Evolutionary conservation across 2,888 invertebrate species (phyloP), one percentile per base, ranked within the genome.

Genomic region (Sarcophaga rosellei): DNA sequence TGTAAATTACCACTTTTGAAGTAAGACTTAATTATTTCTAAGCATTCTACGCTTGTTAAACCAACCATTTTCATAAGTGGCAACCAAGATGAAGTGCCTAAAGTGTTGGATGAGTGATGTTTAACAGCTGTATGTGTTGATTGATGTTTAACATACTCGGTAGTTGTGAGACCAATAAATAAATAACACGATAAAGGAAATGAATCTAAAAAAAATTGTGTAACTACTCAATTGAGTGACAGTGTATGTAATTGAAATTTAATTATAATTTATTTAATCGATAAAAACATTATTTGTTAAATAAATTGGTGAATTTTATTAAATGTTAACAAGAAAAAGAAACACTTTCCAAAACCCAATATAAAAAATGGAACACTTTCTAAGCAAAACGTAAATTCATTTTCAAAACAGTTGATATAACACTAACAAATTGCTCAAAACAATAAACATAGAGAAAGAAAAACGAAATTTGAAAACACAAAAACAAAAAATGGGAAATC

Each of bases 341-440:
- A 45, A 61, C 59, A 69, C 45, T 77, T 44, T 47, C 25, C 11
- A 44, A 66, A 66, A n/a, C 21, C 57, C 20, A 53, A 66, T 47
- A 35, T 35, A 23, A 66, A 73, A 72, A 44, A 4, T 65, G 3
- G 1, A 45, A 61, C 59, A 69, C 2, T 8, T 35, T 35, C 8
- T 8, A 35, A 35, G 8, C 1, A 35, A 73, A 79, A 72, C n/a
- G 17, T 4, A 35, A 59, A 45, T 65, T 65, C n/a, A 61, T 61
- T 61, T 35, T 21, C 57, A 21, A 68, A 21, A 25, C n/a, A 35
- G 20, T 78, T 53, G 69, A 59, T 73, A 45, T 10, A 66, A 65
- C 23, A 23, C 74, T 44, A 15, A 62, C 62, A 73, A 73, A 63
- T 81, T 84, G 86, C 81, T 84, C 76, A 78, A 68, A 72, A 21